phyloP scores from a whole-genome alignment of 2,113 vertebrate species.

The Phalacrocorax brasilianus region DNA sequence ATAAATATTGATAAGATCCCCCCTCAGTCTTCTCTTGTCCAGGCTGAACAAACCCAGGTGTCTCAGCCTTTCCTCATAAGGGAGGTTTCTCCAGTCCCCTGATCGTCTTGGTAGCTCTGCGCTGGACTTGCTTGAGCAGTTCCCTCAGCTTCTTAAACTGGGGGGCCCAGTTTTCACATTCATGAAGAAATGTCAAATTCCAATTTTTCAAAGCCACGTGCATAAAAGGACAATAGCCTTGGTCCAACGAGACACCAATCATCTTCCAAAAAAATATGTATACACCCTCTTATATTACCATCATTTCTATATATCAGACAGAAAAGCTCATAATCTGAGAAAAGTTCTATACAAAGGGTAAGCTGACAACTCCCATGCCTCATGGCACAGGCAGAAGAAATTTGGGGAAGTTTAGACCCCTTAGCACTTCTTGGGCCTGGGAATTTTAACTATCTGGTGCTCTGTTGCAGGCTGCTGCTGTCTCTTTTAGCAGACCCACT shows the following conservation, averaged over 20 bases:
- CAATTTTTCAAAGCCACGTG: neutral
- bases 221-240: neutral
- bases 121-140: too few species aligned
- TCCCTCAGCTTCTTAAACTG: too few species aligned
- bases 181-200: neutral
- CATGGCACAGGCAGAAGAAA: neutral
- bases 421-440: neutral
- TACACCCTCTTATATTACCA: neutral
- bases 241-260: neutral
- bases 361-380: neutral
- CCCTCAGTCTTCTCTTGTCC: too few species aligned
- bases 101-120: too few species aligned
- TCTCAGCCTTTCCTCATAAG: too few species aligned
- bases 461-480: fast-evolving
- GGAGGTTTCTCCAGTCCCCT: too few species aligned
- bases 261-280: neutral
- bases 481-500: neutral
- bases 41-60: too few species aligned
- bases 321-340: neutral
- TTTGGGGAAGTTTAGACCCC: neutral
- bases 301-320: neutral
- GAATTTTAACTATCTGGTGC: neutral
- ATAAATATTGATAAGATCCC: too few species aligned
- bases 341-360: neutral
- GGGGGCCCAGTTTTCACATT: neutral